Conservation (phyloP, 2,797 vertebrate species). For the Phrynocephalus vlangalii region DNA sequence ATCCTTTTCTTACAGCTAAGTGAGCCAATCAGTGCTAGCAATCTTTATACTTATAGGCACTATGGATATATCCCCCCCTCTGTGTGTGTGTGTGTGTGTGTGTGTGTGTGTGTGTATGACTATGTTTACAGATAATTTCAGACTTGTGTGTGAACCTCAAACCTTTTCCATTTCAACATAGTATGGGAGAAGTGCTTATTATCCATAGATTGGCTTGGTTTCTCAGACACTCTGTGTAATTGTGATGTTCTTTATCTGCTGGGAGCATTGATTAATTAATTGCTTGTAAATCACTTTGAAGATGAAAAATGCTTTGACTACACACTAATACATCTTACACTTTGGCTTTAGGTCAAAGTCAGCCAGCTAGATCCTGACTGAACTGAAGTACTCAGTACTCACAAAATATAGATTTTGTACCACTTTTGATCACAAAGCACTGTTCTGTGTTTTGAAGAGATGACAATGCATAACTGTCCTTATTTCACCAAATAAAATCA, state of each 20-base stretch:
- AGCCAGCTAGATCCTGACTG: constrained; percentile 1
- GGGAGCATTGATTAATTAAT: constrained; percentile 21
- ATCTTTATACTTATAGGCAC: no score
- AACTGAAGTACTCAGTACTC: neutral
- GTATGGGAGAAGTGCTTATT: neutral
- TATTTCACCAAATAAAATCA: neutral
- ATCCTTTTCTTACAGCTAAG: neutral
- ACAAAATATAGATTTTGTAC: constrained; percentile 10
- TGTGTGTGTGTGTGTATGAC: neutral
- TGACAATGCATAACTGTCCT: neutral
- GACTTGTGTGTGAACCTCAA: neutral
- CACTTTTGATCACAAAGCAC: neutral
- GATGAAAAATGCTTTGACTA: constrained; percentile 7
- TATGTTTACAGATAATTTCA: neutral
- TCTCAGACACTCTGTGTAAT: neutral
- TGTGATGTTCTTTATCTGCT: neutral
- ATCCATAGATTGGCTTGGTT: neutral
- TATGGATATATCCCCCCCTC: no score
- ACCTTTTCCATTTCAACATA: neutral
- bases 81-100: neutral
- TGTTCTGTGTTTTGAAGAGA: neutral
- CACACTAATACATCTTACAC: neutral
- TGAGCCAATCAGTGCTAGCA: neutral
- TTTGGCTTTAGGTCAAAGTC: neutral
- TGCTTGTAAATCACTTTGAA: constrained; percentile 29